These are phyloP conservation scores for Argyra leucocephala DNA, from an alignment of 2,888 invertebrate genomes.

Conservation along the genomic window DNA sequence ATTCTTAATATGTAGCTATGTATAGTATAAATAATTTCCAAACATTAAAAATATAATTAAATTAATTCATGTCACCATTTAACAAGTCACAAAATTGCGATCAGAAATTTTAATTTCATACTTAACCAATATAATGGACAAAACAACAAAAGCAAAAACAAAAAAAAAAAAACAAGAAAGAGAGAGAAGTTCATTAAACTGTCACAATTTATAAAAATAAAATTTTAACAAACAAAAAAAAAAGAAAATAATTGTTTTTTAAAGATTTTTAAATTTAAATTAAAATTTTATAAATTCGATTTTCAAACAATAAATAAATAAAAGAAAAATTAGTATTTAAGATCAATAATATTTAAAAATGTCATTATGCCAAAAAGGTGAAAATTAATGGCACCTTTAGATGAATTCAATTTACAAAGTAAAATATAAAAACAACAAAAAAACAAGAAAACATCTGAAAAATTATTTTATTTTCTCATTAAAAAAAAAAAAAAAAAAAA, in stretches of 20 bases:
- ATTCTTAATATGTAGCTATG: too few relatives aligned
- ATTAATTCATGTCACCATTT: constrained; percentile 4
- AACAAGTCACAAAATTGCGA: not conserved
- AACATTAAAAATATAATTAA: not conserved
- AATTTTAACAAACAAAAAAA: not conserved
- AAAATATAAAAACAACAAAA: too few relatives aligned
- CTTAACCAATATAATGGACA: not conserved
- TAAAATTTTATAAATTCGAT: too few relatives aligned
- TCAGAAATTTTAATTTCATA: not conserved
- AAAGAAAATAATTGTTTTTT: too few relatives aligned
- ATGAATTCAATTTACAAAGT: too few relatives aligned
- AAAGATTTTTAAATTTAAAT: too few relatives aligned
- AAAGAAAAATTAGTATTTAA: not conserved
- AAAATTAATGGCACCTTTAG: not conserved
- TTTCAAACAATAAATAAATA: too few relatives aligned
- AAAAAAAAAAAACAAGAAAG: not conserved
- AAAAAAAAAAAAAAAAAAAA: too few relatives aligned
- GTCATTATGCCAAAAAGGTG: not conserved
- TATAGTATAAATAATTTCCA: too few relatives aligned
- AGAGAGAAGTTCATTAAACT: not conserved
- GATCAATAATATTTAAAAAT: not conserved
- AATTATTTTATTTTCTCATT: too few relatives aligned
- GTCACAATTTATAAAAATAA: not conserved
- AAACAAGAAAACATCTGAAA: too few relatives aligned
- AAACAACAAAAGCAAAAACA: not conserved